A percentile compares a stretch with the other conserved stretches of the same genome.
These are phyloP conservation scores for Darevskia nairensis DNA, from an alignment of 2,797 vertebrate species.

Conservation along the genomic window DNA sequence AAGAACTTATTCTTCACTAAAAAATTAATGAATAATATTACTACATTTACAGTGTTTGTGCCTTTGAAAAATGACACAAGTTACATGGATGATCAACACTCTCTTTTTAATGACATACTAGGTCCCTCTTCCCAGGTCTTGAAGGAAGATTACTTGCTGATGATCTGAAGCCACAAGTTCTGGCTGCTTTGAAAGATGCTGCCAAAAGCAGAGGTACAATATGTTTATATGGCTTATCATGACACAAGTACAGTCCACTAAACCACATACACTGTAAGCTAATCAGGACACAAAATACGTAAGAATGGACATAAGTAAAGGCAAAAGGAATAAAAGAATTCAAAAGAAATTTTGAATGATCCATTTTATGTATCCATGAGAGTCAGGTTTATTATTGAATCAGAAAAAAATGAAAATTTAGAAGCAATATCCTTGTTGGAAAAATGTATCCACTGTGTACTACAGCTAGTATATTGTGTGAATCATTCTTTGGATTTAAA, in stretches of 20 bases:
- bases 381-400: too few species aligned
- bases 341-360: neutral
- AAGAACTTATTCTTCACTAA: neutral
- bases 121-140: constrained; percentile 93
- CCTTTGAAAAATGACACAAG: constrained; percentile 19
- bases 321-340: neutral
- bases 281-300: neutral
- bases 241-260: neutral
- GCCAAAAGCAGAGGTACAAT: constrained; percentile 92
- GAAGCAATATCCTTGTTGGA: too few species aligned
- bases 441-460: too few species aligned
- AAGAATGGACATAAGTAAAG: neutral
- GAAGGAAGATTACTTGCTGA: constrained; percentile 92
- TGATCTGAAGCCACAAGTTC: constrained; percentile 86
- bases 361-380: neutral
- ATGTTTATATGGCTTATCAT: constrained; percentile 5
- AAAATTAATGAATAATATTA: neutral
- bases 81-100: constrained; percentile 17
- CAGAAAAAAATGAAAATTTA: too few species aligned
- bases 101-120: constrained; percentile 67
- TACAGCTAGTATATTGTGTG: too few species aligned
- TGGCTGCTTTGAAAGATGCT: constrained; percentile 91
- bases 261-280: neutral
- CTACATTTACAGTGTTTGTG: neutral
- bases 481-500: too few species aligned